Percentiles rank a stretch among this genome's conserved stretches.
phyloP scores from a whole-genome alignment of 2,888 invertebrate genomes.

The Agrotis puta region DNA sequence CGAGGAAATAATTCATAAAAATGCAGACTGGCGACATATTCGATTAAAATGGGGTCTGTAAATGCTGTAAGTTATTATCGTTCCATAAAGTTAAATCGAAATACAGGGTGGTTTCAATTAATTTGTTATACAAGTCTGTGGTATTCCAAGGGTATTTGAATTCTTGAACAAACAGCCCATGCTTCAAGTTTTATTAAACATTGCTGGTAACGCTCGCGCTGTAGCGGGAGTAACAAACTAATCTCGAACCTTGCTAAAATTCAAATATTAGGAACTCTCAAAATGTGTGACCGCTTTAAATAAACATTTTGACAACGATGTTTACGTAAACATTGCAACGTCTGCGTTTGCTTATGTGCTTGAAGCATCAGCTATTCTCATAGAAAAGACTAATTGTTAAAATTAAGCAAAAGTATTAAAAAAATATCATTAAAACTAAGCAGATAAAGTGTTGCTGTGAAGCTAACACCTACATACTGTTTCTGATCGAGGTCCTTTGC shows the following conservation, averaged over 20 bases:
- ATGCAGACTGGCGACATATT: conserved; percentile 65
- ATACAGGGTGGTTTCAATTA: conserved; percentile 83
- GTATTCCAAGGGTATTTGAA: conserved; percentile 57
- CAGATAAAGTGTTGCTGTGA: conserved; percentile 36
- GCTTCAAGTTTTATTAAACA: conserved; percentile 64
- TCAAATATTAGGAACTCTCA: conserved; percentile 34
- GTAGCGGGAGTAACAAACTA: conserved; percentile 19
- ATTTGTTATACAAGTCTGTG: conserved; percentile 58
- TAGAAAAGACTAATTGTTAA: conserved; percentile 4
- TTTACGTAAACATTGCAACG: neutral
- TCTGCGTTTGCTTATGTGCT: conserved; percentile 4
- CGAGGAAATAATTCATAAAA: conserved; percentile 50
- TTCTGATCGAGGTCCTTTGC: conserved; percentile 49
- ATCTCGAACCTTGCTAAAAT: conserved; percentile 33
- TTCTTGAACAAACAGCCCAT: conserved; percentile 61
- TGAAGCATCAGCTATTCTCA: conserved; percentile 49
- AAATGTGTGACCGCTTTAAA: conserved; percentile 11
- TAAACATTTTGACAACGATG: neutral
- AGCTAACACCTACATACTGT: conserved; percentile 55
- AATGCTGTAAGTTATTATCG: conserved; percentile 44
- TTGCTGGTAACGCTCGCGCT: conserved; percentile 21
- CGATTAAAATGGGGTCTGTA: conserved; percentile 32
- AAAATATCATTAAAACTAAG: conserved; percentile 23
- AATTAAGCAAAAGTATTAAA: conserved; percentile 36
- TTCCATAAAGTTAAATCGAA: conserved; percentile 61